These are phyloP conservation scores for Macrosiphum euphorbiae DNA, from an alignment of 2,888 invertebrate species.

Conservation along the genomic window DNA sequence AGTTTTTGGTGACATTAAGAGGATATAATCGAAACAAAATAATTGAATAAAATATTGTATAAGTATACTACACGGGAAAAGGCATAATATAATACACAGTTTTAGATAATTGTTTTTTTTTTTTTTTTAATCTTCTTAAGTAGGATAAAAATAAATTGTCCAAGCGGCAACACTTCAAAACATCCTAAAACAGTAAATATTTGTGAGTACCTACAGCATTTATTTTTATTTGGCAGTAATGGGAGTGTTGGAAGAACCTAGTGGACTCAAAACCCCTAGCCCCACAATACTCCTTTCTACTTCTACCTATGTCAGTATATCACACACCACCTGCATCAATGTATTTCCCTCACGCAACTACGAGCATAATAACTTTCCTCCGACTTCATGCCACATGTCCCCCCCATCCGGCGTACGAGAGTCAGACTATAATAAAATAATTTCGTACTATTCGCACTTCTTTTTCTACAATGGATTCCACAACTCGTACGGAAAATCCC, in stretches of 20 bases:
- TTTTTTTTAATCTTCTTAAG: conserved; percentile 3
- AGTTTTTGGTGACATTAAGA: not conserved
- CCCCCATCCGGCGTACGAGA: not conserved
- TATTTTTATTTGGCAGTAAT: not conserved
- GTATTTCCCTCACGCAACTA: not conserved
- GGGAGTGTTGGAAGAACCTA: not conserved
- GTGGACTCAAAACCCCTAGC: not conserved
- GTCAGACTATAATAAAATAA: not conserved
- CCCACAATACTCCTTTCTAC: not conserved
- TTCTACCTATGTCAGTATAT: not conserved
- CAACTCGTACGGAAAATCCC: not conserved
- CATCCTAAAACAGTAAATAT: not conserved
- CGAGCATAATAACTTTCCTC: not conserved
- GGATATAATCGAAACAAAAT: not conserved
- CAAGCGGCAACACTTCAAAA: not conserved
- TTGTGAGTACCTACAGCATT: not conserved
- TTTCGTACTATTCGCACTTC: not conserved
- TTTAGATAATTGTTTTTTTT: not conserved
- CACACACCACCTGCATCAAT: not conserved
- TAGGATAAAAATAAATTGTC: not conserved
- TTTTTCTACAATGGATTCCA: not conserved
- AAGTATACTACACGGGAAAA: not conserved
- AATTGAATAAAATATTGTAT: not conserved
- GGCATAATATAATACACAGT: not conserved
- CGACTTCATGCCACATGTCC: not conserved